Base-by-base conservation (phyloP, 2,888 invertebrate genomes). In the Callinectes sapidus region DNA sequence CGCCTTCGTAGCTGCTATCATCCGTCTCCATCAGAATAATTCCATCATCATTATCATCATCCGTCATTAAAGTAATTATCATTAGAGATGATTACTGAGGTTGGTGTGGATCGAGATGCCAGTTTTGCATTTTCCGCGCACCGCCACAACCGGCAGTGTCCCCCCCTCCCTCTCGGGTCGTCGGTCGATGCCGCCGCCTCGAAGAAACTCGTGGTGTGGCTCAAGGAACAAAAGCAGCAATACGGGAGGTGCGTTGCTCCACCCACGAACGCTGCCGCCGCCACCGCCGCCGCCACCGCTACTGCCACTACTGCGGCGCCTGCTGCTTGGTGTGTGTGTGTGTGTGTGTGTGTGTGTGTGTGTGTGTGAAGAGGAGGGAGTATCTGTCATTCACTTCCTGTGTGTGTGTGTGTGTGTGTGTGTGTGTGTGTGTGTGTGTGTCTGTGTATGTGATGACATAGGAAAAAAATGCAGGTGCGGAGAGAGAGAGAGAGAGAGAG, bases 11-110 rank as follows among this genome's bases (percentile, higher is more conserved):
- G 54, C 35, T 23, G 89, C 81, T 89, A 90, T 92, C 92, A 92
- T 90, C 88, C 81, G 66, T 90, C 90, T 87, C 90, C 90, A 92
- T 92, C 92, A 92, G 85, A 92, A 92, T 92, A 92, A 92, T 92
- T 92, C 90, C 92, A 92, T 92, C 92, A 92, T 92, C 90, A 92
- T 92, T 90, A 92, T 92, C 92, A 92, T 92, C 92, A 92, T 92
- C 90, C 88, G 92, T 92, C 92, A 92, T 92, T 92, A 92, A 90
- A 92, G 88, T 92, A 90, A 92, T 92, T 90, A 92, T 92, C 90
- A 92, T 92, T 92, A 92, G 88, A 61, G 90, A 88, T 85, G 92
- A 92, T 92, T 92, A 88, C 90, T 87, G 55, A 28, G 87, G 90
- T 71, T 85, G 92, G 81, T 86, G 86, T 87, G 87, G 48, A 48